A percentile compares a stretch with the other conserved stretches of the same genome.
phyloP scores from a whole-genome alignment of 2,888 invertebrate species.

The Habrosyne pyritoides region DNA sequence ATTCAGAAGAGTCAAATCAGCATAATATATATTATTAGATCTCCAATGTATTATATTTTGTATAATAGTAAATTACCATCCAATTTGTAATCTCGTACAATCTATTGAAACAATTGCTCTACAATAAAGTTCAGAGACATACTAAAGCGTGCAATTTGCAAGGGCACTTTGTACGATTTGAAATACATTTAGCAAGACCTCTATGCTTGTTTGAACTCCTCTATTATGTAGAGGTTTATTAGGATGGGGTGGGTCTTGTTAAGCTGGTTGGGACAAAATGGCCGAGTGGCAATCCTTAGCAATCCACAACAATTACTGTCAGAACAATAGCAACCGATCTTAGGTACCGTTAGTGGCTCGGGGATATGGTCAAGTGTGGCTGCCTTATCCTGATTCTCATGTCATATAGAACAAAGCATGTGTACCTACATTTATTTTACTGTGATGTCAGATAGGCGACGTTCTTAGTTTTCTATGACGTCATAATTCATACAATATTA shows the following conservation, averaged over 20 bases:
- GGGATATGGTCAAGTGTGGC: slow-evolving; percentile 40
- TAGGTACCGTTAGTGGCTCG: slow-evolving; percentile 59
- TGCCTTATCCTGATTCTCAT: slow-evolving; percentile 18
- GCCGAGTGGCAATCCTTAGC: slow-evolving; percentile 35
- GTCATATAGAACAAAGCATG: slow-evolving; percentile 18
- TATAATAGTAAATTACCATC: neutral
- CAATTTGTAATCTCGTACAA: slow-evolving; percentile 6
- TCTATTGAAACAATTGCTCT: slow-evolving; percentile 12
- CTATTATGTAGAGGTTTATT: neutral
- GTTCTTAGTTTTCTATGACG: too few species aligned
- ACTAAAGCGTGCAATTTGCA: slow-evolving; percentile 6
- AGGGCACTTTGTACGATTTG: slow-evolving; percentile 6
- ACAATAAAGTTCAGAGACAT: slow-evolving; percentile 3
- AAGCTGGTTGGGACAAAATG: slow-evolving; percentile 22
- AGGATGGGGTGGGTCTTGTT: slow-evolving; percentile 20
- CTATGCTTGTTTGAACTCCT: neutral
- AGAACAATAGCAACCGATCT: slow-evolving; percentile 67
- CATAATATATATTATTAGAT: neutral
- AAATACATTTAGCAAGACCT: slow-evolving; percentile 1
- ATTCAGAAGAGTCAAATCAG: neutral
- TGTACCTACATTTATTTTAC: slow-evolving; percentile 7
- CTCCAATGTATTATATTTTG: neutral
- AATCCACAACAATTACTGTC: slow-evolving; percentile 77
- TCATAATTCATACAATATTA: too few species aligned
- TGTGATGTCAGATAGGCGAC: too few species aligned